phyloP scores from a whole-genome alignment of 2,797 vertebrate genomes.

The Dallia pectoralis region DNA sequence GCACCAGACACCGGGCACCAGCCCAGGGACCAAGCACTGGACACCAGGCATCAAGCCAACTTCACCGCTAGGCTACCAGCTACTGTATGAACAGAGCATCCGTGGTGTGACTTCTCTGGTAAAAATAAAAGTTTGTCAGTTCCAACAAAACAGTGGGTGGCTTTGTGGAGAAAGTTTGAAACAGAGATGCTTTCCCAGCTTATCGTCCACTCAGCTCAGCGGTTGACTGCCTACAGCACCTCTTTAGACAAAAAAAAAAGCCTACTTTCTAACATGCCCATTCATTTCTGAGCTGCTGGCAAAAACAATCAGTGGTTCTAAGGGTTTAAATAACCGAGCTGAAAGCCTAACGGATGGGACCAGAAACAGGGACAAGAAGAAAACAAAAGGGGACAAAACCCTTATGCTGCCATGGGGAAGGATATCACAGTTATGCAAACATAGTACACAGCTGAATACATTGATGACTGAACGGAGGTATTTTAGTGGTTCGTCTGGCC shows the following conservation, averaged over 20 bases:
- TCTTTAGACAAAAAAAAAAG: constrained; percentile 61
- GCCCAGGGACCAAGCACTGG: too few species aligned
- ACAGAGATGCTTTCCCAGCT: neutral
- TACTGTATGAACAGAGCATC: neutral
- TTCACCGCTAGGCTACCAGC: too few species aligned
- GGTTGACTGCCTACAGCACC: constrained; percentile 49
- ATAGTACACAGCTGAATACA: neutral
- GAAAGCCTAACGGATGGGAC: neutral
- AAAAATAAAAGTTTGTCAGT: too few species aligned
- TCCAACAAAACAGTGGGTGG: neutral
- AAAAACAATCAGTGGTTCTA: constrained; percentile 8
- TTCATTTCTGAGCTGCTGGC: constrained; percentile 79
- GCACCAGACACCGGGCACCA: neutral
- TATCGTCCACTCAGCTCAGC: constrained; percentile 6
- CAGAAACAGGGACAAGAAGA: neutral
- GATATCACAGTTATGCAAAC: neutral
- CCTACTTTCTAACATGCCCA: constrained; percentile 73
- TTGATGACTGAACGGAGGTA: neutral
- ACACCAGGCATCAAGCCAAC: too few species aligned
- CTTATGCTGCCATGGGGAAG: constrained; percentile 14
- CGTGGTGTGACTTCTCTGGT: neutral
- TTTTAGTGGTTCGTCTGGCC: neutral
- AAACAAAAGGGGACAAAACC: constrained; percentile 12
- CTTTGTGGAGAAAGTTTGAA: neutral
- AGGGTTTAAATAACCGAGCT: constrained; percentile 4